Evolutionary conservation across 1,140 invertebrate species (phyloP), one percentile per base, ranked within the genome.

Genomic region (Melanaphis sacchari): DNA sequence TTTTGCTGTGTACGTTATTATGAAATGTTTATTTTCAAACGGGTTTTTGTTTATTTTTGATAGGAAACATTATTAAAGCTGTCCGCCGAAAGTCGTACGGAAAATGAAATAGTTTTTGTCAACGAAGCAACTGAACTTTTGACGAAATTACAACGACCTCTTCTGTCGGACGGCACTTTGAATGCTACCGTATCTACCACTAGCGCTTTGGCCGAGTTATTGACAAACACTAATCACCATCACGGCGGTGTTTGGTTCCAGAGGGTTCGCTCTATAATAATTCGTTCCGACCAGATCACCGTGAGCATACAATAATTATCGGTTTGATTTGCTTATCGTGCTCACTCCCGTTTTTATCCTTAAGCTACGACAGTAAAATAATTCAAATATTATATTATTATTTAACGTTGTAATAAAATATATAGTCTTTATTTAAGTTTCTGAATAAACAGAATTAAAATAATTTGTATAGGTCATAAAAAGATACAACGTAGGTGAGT

Each of bases 61-160:
- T 22, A 93, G 91, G 91, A 85, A 36, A 93, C 46, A 18, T 66
- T 93, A 21, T 49, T 38, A 82, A 85, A 85, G 21, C 31, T 93
- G 36, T n/a, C 24, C 59, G 36, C 81, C n/a, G 91, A 93, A 40
- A 93, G 52, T 15, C 81, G 36, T 4, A 54, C 91, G 22, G 91
- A 54, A 40, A 26, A 93, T 46, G 91, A 49, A 15, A 52, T 24
- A 22, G 43, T 82, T n/a, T 40, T 85, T 46, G 46, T 93, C n/a
- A 49, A 54, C 49, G 81, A 84, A 82, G 52, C 91, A 26, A 84
- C 76, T 7, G 46, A 84, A 49, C 46, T 93, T 24, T 38, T 93
- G n/a, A 40, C 36, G 9, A 38, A 54, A 85, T 40, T 93, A n/a
- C 91, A n/a, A 82, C 41, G 90, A 2, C 40, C 41, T 24, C n/a